Evolutionary conservation across 2,113 vertebrate species (phyloP), one percentile per base, ranked within the genome.

Genomic region (Garra rufa): DNA sequence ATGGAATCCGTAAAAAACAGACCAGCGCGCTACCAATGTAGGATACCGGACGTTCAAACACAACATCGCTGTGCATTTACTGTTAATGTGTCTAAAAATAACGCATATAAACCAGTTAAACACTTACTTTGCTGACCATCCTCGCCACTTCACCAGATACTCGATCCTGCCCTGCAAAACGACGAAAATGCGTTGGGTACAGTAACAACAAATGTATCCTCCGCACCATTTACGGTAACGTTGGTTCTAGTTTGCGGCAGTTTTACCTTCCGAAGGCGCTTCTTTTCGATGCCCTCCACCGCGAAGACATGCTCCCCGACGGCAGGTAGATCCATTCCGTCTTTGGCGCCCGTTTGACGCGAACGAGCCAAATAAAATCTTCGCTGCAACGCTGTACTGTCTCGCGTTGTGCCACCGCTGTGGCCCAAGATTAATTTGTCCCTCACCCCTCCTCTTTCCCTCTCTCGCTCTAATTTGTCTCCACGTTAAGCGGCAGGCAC

Each of bases 141-240:
- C 96, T 93, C 97, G 94, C 97, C 97, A 98, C 95, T 98, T 98
- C 92, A 98, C 97, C 93, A 98, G 96, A 94, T 98, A 98, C 91
- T 98, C 96, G 86, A 96, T 94, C 92, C 96, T 95, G 85, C 96
- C 96, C 96, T 98, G 95, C 46, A 88, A 81, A 55, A 70, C 86
- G 86, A 73, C 11, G 75, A 52, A 63, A 75, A 79, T 38, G 85
- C 65, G 52, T 85, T 41, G 19, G 70, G 15, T n/a, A 11, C 21
- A 50, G 9, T 52, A 48, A 88, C 59, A n/a, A 83, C 52, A 44
- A n/a, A 85, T 19, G 48, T 24, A 84, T 10, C 43, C 63, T 57
- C 26, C 38, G 55, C 76, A 87, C 41, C n/a, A 44, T 79, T 30
- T 21, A 70, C 28, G 28, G 26, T 43, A 50, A 48, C 44, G 50